These are phyloP conservation scores for Dendrolimus punctatus DNA, from an alignment of 1,140 invertebrate species.

Conservation along the genomic window DNA sequence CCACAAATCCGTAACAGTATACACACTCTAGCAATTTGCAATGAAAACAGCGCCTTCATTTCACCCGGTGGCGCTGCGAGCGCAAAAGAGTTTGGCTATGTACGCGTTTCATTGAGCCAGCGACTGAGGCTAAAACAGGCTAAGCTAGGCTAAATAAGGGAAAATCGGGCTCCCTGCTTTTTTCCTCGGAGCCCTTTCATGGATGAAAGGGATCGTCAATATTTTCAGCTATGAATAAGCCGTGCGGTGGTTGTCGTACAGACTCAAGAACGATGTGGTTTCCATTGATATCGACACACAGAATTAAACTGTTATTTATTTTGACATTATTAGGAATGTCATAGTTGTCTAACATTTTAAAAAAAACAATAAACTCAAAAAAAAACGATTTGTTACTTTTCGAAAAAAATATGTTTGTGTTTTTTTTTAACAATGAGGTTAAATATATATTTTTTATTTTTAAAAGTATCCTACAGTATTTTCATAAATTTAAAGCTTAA, in stretches of 20 bases:
- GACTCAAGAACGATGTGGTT: conserved; percentile 37
- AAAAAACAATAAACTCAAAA: too few species aligned
- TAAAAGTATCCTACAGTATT: too few species aligned
- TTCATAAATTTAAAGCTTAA: too few species aligned
- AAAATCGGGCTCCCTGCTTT: conserved; percentile 46
- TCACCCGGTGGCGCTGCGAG: conserved; percentile 24
- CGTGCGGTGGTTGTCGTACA: conserved; percentile 50
- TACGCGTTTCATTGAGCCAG: conserved; percentile 44
- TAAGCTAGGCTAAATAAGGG: conserved; percentile 21
- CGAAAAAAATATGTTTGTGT: too few species aligned
- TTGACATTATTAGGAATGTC: too few species aligned
- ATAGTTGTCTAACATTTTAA: too few species aligned
- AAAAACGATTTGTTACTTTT: too few species aligned
- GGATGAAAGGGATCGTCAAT: conserved; percentile 63
- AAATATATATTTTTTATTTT: too few species aligned
- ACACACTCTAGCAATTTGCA: conserved; percentile 20
- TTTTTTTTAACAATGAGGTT: too few species aligned
- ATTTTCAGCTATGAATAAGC: conserved; percentile 63
- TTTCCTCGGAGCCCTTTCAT: conserved; percentile 55
- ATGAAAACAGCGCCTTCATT: conserved; percentile 34
- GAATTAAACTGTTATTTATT: too few species aligned
- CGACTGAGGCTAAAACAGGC: too few species aligned
- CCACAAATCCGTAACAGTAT: too few species aligned
- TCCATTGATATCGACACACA: conserved; percentile 21
- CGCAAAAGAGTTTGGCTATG: conserved; percentile 40